Conservation (phyloP, 2,888 invertebrate species). For the Eulithis prunata region DNA sequence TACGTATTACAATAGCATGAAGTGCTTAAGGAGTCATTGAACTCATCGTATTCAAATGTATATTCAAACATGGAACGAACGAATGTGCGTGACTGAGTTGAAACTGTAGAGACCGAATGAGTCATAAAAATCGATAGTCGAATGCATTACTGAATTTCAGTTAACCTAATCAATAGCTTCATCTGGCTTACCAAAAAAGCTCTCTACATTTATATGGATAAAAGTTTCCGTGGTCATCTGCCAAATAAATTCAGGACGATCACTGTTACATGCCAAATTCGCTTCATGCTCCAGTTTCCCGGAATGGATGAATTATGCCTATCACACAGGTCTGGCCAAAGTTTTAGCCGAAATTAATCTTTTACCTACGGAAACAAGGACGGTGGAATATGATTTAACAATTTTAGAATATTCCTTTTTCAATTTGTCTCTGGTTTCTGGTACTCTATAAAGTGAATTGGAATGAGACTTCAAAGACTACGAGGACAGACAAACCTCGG, state of each 20-base stretch:
- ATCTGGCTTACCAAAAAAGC: constrained; percentile 1
- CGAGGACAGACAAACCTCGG: too few species aligned
- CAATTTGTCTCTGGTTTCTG: too few species aligned
- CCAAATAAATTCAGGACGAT: constrained; percentile 25
- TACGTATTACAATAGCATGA: not conserved
- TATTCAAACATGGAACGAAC: too few species aligned
- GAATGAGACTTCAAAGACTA: too few species aligned
- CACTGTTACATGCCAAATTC: constrained; percentile 22
- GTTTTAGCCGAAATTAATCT: not conserved
- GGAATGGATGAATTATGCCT: constrained; percentile 13
- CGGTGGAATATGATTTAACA: too few species aligned
- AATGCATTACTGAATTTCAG: not conserved
- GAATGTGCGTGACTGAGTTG: too few species aligned
- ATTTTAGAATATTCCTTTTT: too few species aligned
- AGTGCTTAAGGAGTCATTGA: not conserved
- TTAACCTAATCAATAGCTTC: not conserved
- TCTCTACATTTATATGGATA: constrained; percentile 10
- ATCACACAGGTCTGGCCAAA: not conserved
- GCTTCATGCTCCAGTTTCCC: constrained; percentile 13
- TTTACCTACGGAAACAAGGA: not conserved
- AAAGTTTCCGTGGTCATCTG: constrained; percentile 20
- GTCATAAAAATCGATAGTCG: too few species aligned
- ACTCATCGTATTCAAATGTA: too few species aligned
- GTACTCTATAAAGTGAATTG: too few species aligned
- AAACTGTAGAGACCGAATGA: too few species aligned